Conservation (phyloP, 2,113 vertebrate genomes). For the Tragelaphus strepsiceros region DNA sequence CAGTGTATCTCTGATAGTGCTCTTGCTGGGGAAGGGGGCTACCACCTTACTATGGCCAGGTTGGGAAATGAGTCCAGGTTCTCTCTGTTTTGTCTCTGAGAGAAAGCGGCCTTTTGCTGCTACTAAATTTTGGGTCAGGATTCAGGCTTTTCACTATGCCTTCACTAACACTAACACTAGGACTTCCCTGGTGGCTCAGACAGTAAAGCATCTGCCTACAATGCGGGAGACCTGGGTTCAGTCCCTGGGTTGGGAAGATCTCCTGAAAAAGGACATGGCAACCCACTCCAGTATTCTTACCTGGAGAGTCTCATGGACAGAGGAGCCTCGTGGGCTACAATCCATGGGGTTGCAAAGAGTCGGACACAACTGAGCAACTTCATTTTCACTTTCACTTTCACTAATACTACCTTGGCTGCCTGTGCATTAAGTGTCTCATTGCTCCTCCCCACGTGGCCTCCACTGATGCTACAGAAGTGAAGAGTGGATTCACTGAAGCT, state of each 20-base stretch:
- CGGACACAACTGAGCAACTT: neutral
- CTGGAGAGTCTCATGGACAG: neutral
- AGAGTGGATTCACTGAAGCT: neutral
- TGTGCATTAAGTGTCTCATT: neutral
- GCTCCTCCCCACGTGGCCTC: neutral
- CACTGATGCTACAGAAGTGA: neutral
- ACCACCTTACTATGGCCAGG: neutral
- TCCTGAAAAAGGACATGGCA: neutral
- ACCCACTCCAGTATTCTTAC: neutral
- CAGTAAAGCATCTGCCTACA: neutral
- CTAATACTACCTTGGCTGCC: rapidly evolving
- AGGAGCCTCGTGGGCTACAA: neutral
- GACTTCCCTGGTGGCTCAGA: neutral
- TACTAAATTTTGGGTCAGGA: neutral
- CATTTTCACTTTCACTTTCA: neutral
- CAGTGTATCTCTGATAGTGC: neutral
- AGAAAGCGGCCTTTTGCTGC: neutral
- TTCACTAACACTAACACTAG: neutral
- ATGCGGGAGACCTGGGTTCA: neutral
- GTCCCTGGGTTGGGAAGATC: neutral
- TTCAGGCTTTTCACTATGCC: neutral
- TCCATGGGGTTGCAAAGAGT: neutral
- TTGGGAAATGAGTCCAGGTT: neutral
- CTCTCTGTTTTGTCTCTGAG: neutral
- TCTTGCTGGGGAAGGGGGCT: neutral